phyloP scores from a whole-genome alignment of 2,888 invertebrate genomes.

The Tetramorium bicarinatum region DNA sequence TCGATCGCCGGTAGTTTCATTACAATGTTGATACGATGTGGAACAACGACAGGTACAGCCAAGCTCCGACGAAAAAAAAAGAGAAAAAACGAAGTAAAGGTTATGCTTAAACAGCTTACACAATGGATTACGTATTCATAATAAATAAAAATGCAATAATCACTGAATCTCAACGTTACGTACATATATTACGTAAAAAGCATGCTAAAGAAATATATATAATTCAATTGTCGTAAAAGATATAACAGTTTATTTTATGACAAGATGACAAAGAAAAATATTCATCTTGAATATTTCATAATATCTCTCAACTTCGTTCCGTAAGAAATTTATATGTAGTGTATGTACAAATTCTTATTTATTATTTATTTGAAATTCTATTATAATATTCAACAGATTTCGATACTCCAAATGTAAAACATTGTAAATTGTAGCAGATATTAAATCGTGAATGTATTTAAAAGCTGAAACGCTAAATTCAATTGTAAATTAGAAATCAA shows the following conservation, averaged over 20 bases:
- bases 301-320: neutral
- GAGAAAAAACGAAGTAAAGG: slow-evolving; percentile 18
- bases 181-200: neutral
- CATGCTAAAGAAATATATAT: neutral
- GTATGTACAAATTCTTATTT: neutral
- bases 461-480: neutral
- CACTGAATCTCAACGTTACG: neutral
- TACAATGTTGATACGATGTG: slow-evolving; percentile 64
- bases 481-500: slow-evolving; percentile 43
- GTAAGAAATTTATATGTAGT: neutral
- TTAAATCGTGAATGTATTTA: neutral
- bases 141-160: neutral
- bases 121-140: neutral
- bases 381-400: neutral
- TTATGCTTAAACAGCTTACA: slow-evolving; percentile 21
- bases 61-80: neutral
- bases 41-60: slow-evolving; percentile 40
- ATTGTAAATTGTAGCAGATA: slow-evolving; percentile 5
- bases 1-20: slow-evolving; percentile 62
- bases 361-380: neutral
- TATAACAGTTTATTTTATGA: neutral
- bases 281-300: slow-evolving; percentile 12
- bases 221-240: neutral
- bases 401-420: neutral
- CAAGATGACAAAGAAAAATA: neutral